A percentile compares a stretch with the other conserved stretches of the same genome.
Conservation (phyloP, 35 echinoderm and acorn worm species). For the Apostichopus californicus region DNA sequence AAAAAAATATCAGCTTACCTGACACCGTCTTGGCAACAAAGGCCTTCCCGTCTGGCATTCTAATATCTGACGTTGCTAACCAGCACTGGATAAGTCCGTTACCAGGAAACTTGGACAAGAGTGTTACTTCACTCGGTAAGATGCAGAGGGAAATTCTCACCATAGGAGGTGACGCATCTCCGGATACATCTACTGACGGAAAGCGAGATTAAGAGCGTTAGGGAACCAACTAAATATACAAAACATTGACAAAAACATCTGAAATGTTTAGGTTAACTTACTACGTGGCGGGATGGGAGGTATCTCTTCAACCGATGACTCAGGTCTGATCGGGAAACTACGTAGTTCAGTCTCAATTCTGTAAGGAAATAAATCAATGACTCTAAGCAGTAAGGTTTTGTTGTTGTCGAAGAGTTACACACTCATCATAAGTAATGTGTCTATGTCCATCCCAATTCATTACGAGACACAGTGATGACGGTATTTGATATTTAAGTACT, state of each 20-base stretch:
- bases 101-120: not conserved
- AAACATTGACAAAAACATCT: no score
- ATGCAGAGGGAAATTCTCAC: not conserved
- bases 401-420: no score
- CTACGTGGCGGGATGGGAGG: no score
- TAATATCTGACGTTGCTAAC: not conserved
- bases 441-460: no score
- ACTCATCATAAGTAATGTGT: no score
- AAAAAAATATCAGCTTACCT: not conserved
- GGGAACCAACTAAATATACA: no score
- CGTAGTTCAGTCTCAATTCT: not conserved
- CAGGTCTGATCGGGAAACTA: not conserved
- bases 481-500: no score
- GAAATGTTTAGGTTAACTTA: no score
- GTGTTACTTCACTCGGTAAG: not conserved
- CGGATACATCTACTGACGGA: no score
- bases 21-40: not conserved
- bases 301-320: not conserved
- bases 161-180: not conserved
- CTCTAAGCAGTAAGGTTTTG: not conserved
- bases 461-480: no score
- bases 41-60: not conserved
- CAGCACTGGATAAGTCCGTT: not conserved
- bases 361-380: not conserved
- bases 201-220: no score